Evolutionary conservation across 2,888 invertebrate species (phyloP).

Genomic region (Lottia scabra): DNA sequence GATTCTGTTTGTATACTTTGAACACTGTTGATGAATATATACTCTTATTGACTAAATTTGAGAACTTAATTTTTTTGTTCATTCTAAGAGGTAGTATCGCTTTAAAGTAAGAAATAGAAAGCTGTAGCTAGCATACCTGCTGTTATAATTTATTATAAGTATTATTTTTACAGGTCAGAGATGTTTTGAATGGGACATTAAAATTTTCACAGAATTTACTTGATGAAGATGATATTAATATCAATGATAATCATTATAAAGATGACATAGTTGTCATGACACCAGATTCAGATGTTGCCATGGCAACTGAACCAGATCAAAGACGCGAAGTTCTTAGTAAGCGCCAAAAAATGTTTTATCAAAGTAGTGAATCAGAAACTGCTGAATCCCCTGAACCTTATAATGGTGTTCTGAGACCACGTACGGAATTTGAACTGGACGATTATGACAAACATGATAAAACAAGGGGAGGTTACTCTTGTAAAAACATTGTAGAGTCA

Average conservation of each 20-base stretch:
- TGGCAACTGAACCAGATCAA: conserved; percentile 16
- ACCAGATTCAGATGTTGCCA: conserved; percentile 26
- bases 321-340: conserved; percentile 7
- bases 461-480: conserved; percentile 7
- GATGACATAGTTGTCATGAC: conserved; percentile 33
- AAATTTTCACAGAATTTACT: conserved; percentile 57
- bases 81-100: no score
- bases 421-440: conserved; percentile 10
- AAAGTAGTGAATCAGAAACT: conserved; percentile 57
- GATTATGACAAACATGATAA: conserved; percentile 7
- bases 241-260: conserved; percentile 54
- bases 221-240: conserved; percentile 52
- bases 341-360: conserved; percentile 49
- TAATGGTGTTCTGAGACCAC: conserved; percentile 14
- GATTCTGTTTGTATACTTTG: no score
- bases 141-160: neutral
- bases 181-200: conserved; percentile 65
- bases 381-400: conserved; percentile 42
- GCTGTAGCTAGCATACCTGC: no score
- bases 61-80: no score
- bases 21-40: no score
- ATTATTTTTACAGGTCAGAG: conserved; percentile 56
- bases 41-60: no score
- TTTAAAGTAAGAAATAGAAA: no score
- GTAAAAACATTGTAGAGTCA: neutral